phyloP scores from a whole-genome alignment of 1,140 invertebrate species.

The Steinernema feltiae region DNA sequence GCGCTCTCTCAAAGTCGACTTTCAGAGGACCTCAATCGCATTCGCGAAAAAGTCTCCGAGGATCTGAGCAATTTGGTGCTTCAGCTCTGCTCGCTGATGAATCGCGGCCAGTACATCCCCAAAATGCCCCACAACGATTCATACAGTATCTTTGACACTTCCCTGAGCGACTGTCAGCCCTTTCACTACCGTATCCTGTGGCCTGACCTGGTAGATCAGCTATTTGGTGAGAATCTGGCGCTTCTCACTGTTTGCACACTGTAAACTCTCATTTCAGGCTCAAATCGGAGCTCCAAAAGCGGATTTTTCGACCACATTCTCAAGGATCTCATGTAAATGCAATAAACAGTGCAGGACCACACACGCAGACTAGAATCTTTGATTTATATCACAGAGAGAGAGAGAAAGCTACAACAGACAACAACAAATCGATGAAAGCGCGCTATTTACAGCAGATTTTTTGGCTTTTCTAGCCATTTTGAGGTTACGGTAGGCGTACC shows the following conservation, averaged over 20 bases:
- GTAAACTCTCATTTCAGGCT: too few relatives aligned
- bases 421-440: not conserved
- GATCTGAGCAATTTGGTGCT: not conserved
- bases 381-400: not conserved
- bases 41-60: not conserved
- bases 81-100: not conserved
- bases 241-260: too few relatives aligned
- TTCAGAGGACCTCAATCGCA: not conserved
- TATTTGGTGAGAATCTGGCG: too few relatives aligned
- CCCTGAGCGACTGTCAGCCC: not conserved
- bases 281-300: too few relatives aligned
- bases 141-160: not conserved
- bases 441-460: not conserved
- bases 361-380: too few relatives aligned
- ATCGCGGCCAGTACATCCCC: not conserved
- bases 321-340: too few relatives aligned
- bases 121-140: not conserved
- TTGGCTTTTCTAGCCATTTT: too few relatives aligned
- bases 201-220: not conserved
- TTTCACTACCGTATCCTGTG: not conserved
- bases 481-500: too few relatives aligned
- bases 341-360: too few relatives aligned
- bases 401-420: not conserved
- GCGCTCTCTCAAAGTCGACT: too few relatives aligned
- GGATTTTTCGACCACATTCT: too few relatives aligned